phyloP scores from a whole-genome alignment of 2,113 vertebrate species.

The Salvelinus sp. region DNA sequence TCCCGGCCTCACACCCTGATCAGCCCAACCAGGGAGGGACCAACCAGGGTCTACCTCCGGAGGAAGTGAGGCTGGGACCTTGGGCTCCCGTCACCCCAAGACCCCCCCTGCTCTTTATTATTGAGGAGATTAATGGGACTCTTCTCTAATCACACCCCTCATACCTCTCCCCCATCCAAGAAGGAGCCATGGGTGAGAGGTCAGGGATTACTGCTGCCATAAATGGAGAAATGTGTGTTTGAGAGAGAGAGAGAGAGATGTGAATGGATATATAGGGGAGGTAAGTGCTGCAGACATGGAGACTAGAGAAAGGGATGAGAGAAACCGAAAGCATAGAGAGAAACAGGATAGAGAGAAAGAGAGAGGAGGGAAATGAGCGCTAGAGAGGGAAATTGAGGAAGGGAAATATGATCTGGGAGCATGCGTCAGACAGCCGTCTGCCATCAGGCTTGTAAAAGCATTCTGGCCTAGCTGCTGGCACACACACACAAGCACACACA shows the following conservation, averaged over 20 bases:
- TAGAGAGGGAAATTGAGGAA: not conserved
- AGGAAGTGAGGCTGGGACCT: not conserved
- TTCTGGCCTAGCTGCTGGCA: not conserved
- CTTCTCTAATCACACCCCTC: not conserved
- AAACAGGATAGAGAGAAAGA: not conserved
- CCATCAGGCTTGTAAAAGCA: slow-evolving; percentile 7
- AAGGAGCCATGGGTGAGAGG: not conserved
- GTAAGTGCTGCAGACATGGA: no score
- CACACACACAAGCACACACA: not conserved
- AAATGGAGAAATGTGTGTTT: not conserved
- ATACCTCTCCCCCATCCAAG: not conserved
- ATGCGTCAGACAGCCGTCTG: not conserved
- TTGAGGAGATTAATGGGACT: not conserved
- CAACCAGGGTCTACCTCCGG: not conserved
- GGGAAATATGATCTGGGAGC: slow-evolving; percentile 1
- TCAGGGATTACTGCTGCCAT: not conserved
- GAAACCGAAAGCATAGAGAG: no score
- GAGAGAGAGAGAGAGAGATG: not conserved
- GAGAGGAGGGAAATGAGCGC: not conserved
- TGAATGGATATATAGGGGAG: no score
- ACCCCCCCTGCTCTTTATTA: not conserved
- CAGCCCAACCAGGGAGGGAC: no score
- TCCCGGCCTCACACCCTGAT: not conserved
- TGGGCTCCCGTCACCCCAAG: no score
- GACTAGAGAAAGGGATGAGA: no score